Base-by-base conservation (phyloP, 2,797 vertebrate genomes). In the Furcifer pardalis region DNA sequence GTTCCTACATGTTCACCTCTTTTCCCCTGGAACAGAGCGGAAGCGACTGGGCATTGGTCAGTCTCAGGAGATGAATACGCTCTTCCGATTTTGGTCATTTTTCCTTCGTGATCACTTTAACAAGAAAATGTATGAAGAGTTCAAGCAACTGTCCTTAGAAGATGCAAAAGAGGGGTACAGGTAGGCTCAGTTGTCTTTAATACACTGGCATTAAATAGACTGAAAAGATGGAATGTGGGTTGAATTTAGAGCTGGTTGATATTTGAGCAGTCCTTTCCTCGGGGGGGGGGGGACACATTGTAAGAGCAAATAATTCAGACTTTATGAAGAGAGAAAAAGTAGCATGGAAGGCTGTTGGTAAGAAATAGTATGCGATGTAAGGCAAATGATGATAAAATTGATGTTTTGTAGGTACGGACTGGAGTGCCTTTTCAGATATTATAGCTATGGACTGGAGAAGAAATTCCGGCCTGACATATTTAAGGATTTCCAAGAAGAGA, bases 351-450 rank as follows among this genome's bases (percentile, higher is more conserved):
- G 52, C 40, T 65, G 2, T 10, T 32, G 23, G 71, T 59, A 32
- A 69, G 56, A 19, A 59, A 56, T 35, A 78, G 17, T 35, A 15
- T 15, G 63, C 21, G 7, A 13, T 35, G 5, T 35, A 7, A 49
- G 9, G 7, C 37, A 63, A 32, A 40, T 59, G 44, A 42, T 68
- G 27, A 59, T 73, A 46, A 21, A 8, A 15, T n/a, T 52, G 21
- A 52, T 77, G 23, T 93, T 37, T 90, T 87, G 23, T 95, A 99
- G 98, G 96, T 99, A 99, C 42, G 98, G 98, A 83, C 95, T 99
- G 95, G 98, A 99, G 97, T 99, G 98, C 96, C 97, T 99, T 96
- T 99, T 99, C 96, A 97, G 98, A 96, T 99, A 99, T 95, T 99
- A 98, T 92, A 99, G 98, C 95, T 99, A 99, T 0, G 98, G 98